Evolutionary conservation across 2,797 vertebrate species (phyloP).

Genomic region (Leuciscus waleckii): DNA sequence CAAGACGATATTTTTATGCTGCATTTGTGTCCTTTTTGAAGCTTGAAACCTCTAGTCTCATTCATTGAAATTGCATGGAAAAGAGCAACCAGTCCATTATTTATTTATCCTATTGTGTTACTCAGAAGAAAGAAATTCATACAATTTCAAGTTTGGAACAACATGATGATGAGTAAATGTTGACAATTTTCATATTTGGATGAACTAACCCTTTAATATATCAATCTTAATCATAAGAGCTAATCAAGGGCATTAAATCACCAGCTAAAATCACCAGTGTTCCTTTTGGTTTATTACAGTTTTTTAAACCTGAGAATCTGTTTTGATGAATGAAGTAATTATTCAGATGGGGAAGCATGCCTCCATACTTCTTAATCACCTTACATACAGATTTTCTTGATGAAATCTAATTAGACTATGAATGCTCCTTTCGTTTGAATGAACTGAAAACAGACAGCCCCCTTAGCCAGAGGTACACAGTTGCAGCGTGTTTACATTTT

Average conservation of each 20-base stretch:
- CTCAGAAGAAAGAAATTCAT: slow-evolving; percentile 7
- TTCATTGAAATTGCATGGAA: not conserved
- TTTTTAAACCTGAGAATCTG: slow-evolving; percentile 18
- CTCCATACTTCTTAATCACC: slow-evolving; percentile 46
- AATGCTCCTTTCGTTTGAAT: slow-evolving; percentile 27
- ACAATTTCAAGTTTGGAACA: not conserved
- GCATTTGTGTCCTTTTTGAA: not conserved
- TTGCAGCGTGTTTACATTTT: slow-evolving; percentile 25
- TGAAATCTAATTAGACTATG: slow-evolving; percentile 43
- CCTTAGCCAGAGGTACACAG: slow-evolving; percentile 21
- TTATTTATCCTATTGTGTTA: not conserved
- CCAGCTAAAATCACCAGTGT: slow-evolving; percentile 28
- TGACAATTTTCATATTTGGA: not conserved
- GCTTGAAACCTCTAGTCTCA: not conserved
- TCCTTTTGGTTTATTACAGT: slow-evolving; percentile 19
- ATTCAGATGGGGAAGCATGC: slow-evolving; percentile 37
- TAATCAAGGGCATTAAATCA: slow-evolving; percentile 21
- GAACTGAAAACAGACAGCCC: not conserved
- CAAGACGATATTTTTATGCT: not conserved
- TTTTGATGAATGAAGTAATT: slow-evolving; percentile 48
- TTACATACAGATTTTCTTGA: slow-evolving; percentile 38
- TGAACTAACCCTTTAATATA: slow-evolving; percentile 13
- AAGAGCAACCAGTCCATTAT: not conserved
- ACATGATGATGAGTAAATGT: not conserved
- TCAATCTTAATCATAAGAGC: slow-evolving; percentile 42